Percentiles rank a stretch among this genome's conserved stretches.
phyloP scores from a whole-genome alignment of 2,797 vertebrate species.

The Columba guinea region DNA sequence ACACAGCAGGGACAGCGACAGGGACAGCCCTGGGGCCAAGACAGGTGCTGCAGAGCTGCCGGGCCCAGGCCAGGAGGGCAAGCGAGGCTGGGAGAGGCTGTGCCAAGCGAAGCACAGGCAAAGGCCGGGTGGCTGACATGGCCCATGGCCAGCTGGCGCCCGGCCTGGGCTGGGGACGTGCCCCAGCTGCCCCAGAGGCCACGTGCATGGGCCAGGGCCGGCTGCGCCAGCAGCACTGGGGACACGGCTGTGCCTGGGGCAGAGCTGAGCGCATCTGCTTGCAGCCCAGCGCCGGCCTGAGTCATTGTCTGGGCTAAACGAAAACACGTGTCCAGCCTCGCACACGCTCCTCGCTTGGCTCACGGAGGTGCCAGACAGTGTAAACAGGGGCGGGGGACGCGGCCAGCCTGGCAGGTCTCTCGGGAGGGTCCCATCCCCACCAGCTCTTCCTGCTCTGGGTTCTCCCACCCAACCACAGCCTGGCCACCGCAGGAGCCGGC shows the following conservation, averaged over 20 bases:
- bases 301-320: slow-evolving; percentile 63
- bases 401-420: neutral
- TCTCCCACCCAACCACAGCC: neutral
- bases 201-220: neutral
- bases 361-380: neutral
- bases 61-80: rapidly evolving
- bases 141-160: neutral
- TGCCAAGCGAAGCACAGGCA: neutral
- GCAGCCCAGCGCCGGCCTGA: slow-evolving; percentile 46
- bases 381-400: neutral
- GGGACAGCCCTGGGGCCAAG: neutral
- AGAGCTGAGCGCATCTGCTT: neutral
- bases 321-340: slow-evolving; percentile 67
- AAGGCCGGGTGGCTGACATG: rapidly evolving
- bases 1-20: neutral
- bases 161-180: rapidly evolving
- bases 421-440: neutral
- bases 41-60: neutral
- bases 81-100: neutral
- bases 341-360: neutral
- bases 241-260: neutral
- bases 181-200: neutral
- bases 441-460: neutral
- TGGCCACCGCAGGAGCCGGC: rapidly evolving
- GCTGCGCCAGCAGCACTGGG: rapidly evolving